Evolutionary conservation across 2,888 invertebrate genomes (phyloP).

Genomic region (Cybosia mesomella): DNA sequence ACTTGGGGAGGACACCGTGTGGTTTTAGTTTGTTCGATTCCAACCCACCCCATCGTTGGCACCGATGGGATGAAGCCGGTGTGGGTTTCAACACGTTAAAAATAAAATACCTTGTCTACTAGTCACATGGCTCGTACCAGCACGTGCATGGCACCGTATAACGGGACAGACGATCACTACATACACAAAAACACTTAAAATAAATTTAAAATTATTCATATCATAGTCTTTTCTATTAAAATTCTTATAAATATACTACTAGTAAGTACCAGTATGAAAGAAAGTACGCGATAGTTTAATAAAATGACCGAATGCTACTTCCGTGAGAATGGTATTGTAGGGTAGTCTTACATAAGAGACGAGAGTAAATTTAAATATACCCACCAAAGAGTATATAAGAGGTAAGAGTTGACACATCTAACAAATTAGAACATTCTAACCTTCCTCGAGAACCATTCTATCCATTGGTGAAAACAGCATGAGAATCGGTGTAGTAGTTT

Average conservation of each 20-base stretch:
- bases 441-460: too few species aligned
- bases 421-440: too few species aligned
- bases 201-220: slow-evolving; percentile 27
- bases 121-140: slow-evolving; percentile 18
- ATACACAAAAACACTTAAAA: slow-evolving; percentile 57
- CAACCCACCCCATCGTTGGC: too few species aligned
- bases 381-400: too few species aligned
- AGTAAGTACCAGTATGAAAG: background rate
- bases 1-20: too few species aligned
- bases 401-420: too few species aligned
- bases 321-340: background rate
- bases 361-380: background rate
- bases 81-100: too few species aligned
- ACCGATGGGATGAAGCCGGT: too few species aligned
- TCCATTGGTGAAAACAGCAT: too few species aligned
- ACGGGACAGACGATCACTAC: slow-evolving; percentile 61
- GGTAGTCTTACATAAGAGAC: background rate
- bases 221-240: background rate
- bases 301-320: slow-evolving; percentile 7
- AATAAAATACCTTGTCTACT: slow-evolving; percentile 41
- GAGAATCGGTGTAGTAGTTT: too few species aligned
- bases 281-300: background rate
- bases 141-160: slow-evolving; percentile 35
- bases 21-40: too few species aligned
- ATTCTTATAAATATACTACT: background rate